Conservation (phyloP, 2,797 vertebrate genomes). For the Sebastes nivosus region DNA sequence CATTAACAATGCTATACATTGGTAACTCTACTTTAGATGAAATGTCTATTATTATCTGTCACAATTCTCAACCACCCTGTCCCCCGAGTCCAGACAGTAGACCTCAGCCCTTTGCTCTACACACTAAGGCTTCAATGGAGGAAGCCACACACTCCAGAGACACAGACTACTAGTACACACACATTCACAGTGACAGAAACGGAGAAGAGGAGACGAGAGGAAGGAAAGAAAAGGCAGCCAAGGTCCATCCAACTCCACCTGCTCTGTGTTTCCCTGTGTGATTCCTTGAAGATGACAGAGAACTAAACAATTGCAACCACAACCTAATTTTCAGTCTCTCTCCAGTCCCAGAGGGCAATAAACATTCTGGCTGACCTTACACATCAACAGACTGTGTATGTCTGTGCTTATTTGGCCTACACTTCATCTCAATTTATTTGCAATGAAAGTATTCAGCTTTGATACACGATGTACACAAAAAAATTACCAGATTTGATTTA, state of each 20-base stretch:
- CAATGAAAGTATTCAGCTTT: not conserved
- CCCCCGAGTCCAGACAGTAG: not conserved
- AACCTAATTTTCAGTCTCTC: not conserved
- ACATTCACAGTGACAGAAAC: conserved; percentile 15
- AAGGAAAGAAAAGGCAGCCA: not conserved
- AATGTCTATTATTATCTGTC: not conserved
- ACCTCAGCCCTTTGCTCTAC: not conserved
- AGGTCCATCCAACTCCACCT: conserved; percentile 16
- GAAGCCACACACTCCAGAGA: not conserved
- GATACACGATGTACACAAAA: not conserved
- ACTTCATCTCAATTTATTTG: not conserved
- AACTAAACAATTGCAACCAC: conserved; percentile 3
- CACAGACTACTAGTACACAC: not conserved
- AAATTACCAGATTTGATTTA: not conserved
- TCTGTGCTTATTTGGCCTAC: not conserved
- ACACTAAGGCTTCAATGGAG: not conserved
- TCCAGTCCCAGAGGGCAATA: not conserved
- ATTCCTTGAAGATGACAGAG: conserved; percentile 12
- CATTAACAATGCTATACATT: not conserved
- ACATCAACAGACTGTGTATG: not conserved
- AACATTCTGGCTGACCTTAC: not conserved
- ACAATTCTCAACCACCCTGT: not conserved
- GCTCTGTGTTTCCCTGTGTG: not conserved
- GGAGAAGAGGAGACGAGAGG: not conserved
- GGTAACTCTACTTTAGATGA: not conserved